These are phyloP conservation scores for Netelia fuscicornis DNA, from an alignment of 2,888 invertebrate genomes.

Conservation along the genomic window DNA sequence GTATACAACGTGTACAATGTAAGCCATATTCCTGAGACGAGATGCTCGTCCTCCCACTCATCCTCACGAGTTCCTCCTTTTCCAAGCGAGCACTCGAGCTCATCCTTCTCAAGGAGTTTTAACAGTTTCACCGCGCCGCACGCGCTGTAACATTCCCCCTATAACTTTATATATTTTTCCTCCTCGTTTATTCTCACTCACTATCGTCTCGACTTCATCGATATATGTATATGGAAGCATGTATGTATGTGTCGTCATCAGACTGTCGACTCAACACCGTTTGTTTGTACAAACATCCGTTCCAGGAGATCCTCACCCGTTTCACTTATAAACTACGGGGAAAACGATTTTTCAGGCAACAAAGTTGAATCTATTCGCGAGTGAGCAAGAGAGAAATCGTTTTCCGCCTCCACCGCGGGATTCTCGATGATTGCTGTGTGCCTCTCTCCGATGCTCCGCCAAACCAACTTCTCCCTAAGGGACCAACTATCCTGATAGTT, in stretches of 20 bases:
- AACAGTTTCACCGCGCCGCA: slow-evolving; percentile 62
- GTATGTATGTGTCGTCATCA: background rate
- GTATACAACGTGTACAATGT: slow-evolving; percentile 13
- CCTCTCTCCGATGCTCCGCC: slow-evolving; percentile 20
- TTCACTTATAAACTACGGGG: slow-evolving; percentile 4
- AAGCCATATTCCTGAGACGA: slow-evolving; percentile 52
- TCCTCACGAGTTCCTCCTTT: slow-evolving; percentile 27
- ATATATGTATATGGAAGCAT: slow-evolving; percentile 20
- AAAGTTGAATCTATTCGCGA: slow-evolving; percentile 57
- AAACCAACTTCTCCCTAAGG: slow-evolving; percentile 19
- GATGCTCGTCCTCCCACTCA: slow-evolving; percentile 37
- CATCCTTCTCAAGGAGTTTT: slow-evolving; percentile 64
- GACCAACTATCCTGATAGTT: slow-evolving; percentile 26
- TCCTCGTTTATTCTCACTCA: slow-evolving; percentile 10
- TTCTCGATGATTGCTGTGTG: slow-evolving; percentile 55
- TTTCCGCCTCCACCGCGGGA: slow-evolving; percentile 24
- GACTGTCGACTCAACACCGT: slow-evolving; percentile 38
- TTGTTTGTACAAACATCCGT: slow-evolving; percentile 63
- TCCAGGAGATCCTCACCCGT: slow-evolving; percentile 37
- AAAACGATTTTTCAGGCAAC: background rate
- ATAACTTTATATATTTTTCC: slow-evolving; percentile 20
- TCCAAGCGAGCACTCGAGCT: slow-evolving; percentile 31
- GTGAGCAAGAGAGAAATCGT: slow-evolving; percentile 46
- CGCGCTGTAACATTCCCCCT: slow-evolving; percentile 22
- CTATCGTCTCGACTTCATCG: slow-evolving; percentile 41